Evolutionary conservation across 2,888 invertebrate species (phyloP).

Genomic region (Drosophila fungiperda): DNA sequence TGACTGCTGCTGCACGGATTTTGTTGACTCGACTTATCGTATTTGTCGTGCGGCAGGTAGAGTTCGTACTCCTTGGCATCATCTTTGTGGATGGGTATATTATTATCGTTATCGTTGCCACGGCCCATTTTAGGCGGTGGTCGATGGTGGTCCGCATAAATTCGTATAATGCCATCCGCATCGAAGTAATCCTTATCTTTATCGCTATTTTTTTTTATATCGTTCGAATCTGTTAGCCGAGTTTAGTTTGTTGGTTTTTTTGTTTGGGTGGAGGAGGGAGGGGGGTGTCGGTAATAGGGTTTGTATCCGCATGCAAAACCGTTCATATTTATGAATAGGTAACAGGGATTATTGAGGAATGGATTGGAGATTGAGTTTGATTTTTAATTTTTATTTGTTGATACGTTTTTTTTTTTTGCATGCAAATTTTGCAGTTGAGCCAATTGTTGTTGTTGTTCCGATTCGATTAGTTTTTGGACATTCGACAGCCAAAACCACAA

Average conservation of each 20-base stretch:
- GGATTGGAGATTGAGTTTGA: slow-evolving; percentile 5
- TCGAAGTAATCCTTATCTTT: slow-evolving; percentile 60
- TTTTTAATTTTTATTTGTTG: neutral
- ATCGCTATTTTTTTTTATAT: slow-evolving; percentile 15
- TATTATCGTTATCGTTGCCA: slow-evolving; percentile 8
- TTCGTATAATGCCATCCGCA: slow-evolving; percentile 70
- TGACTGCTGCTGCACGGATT: slow-evolving; percentile 85
- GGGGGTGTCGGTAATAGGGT: neutral
- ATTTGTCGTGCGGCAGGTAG: slow-evolving; percentile 56
- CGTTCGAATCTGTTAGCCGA: slow-evolving; percentile 38
- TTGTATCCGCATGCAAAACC: slow-evolving; percentile 63
- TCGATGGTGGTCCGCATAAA: slow-evolving; percentile 56
- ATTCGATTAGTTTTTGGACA: slow-evolving; percentile 72
- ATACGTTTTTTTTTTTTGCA: slow-evolving; percentile 28
- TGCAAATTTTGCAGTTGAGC: slow-evolving; percentile 59
- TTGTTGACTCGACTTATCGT: slow-evolving; percentile 63
- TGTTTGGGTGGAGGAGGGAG: neutral
- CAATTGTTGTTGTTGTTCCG: slow-evolving; percentile 53
- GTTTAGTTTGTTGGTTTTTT: slow-evolving; percentile 35
- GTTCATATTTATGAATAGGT: slow-evolving; percentile 12
- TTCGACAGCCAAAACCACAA: slow-evolving; percentile 80
- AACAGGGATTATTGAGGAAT: slow-evolving; percentile 2
- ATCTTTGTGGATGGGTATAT: slow-evolving; percentile 40
- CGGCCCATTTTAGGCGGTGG: slow-evolving; percentile 17
- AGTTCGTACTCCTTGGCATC: slow-evolving; percentile 64